A percentile compares a stretch with the other conserved stretches of the same genome.
Conservation (phyloP, 2,113 vertebrate genomes). For the Cariama cristata region DNA sequence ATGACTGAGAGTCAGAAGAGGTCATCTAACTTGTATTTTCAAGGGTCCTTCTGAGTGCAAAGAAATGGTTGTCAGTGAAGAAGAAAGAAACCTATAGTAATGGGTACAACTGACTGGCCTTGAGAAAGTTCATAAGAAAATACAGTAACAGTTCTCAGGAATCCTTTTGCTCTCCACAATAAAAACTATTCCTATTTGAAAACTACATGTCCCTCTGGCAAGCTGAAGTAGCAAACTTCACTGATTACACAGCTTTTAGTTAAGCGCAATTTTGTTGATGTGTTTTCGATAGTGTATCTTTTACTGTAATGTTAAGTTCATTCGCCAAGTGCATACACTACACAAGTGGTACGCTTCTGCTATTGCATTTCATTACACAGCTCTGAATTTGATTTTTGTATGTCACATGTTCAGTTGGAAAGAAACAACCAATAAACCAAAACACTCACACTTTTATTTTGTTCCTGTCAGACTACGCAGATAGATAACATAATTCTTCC, state of each 20-base stretch:
- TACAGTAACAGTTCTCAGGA: background rate
- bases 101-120: background rate
- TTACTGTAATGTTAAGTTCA: background rate
- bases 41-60: background rate
- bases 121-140: background rate
- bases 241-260: background rate
- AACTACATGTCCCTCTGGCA: background rate
- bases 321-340: rapidly evolving
- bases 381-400: background rate
- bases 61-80: background rate
- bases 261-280: background rate
- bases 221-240: background rate
- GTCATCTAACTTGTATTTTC: background rate
- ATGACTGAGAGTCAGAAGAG: background rate
- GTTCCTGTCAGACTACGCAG: background rate
- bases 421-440: background rate
- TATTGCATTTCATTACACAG: background rate
- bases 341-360: background rate
- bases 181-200: background rate
- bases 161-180: background rate
- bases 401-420: background rate
- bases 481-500: background rate
- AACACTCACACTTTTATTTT: background rate
- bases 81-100: background rate
- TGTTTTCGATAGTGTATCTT: background rate